Base-by-base conservation (phyloP, 1,140 invertebrate genomes). In the Drosophila sproati region DNA sequence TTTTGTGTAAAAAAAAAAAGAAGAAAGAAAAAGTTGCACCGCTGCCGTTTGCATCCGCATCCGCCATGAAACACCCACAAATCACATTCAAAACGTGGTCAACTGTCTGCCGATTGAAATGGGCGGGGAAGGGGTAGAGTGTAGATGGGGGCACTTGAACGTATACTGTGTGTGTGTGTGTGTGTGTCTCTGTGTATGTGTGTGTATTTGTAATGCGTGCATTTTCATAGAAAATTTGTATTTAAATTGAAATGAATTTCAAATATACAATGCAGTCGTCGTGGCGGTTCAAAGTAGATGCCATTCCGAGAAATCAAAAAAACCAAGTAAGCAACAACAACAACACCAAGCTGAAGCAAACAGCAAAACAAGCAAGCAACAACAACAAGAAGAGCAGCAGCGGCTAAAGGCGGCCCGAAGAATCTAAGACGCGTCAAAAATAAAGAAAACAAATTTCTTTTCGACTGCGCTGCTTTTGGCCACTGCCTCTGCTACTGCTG, bases 181-280 rank as follows among this genome's bases (percentile, higher is more conserved):
- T 68, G 34, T 43, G 56, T 35, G 31, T 41, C 12, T 12, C 64
- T 28, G 47, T 20, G 20, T 1, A 20, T 20, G 29, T 54, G 50
- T 77, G 55, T 56, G 63, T 54, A 35, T 76, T 73, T 87, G 80
- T 72, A 78, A 86, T 87, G 85, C 83, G 85, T 88, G 85, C 85
- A 81, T 89, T 89, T 89, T 89, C 85, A 89, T 89, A 89, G 85
- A 89, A 89, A 89, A 89, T 89, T 73, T 77, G 86, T 89, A 89
- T 89, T 89, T 89, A 89, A 89, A 89, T 89, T 89, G 80, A 89
- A 89, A 85, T 89, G 78, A 89, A 85, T 85, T 85, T 89, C 80
- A 89, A 89, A 89, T 85, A 85, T 89, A 89, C 85, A 89, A 89
- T 88, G 83, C 83, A 87, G 69, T 77, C 59, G 72, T 64, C 73